A percentile compares a stretch with the other conserved stretches of the same genome.
Conservation (phyloP, 2,888 invertebrate species). For the Heliconius charithonia region DNA sequence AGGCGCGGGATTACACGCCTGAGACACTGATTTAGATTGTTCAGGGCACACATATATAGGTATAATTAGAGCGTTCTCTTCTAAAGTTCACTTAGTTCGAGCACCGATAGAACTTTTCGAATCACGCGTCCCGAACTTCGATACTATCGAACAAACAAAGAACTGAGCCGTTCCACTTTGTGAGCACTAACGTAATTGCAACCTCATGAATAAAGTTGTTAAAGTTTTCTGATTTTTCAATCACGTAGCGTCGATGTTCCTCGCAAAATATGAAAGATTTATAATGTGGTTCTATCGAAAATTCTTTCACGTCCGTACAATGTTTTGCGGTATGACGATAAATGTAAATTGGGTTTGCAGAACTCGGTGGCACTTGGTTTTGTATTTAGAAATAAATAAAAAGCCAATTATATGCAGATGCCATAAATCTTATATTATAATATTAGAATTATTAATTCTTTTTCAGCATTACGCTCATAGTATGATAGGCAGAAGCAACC, state of each 20-base stretch:
- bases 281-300: conserved; percentile 15
- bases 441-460: not conserved
- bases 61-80: conserved; percentile 45
- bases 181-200: conserved; percentile 40
- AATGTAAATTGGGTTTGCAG: conserved; percentile 8
- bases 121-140: conserved; percentile 41
- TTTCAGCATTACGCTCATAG: not conserved
- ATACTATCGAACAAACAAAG: conserved; percentile 44
- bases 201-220: conserved; percentile 38
- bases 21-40: conserved; percentile 63
- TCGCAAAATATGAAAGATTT: conserved; percentile 16
- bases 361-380: not conserved
- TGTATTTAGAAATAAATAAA: no score
- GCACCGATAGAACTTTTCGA: conserved; percentile 44
- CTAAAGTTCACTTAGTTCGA: conserved; percentile 36
- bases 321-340: conserved; percentile 7
- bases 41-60: conserved; percentile 52
- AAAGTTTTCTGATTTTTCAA: conserved; percentile 32
- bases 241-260: conserved; percentile 21
- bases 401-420: no score
- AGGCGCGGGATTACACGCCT: conserved; percentile 68
- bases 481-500: not conserved
- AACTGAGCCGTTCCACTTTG: conserved; percentile 42
- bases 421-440: no score
- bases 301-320: conserved; percentile 7